These are phyloP conservation scores for Zeuzera pyrina DNA, from an alignment of 2,888 invertebrate species.

Conservation along the genomic window DNA sequence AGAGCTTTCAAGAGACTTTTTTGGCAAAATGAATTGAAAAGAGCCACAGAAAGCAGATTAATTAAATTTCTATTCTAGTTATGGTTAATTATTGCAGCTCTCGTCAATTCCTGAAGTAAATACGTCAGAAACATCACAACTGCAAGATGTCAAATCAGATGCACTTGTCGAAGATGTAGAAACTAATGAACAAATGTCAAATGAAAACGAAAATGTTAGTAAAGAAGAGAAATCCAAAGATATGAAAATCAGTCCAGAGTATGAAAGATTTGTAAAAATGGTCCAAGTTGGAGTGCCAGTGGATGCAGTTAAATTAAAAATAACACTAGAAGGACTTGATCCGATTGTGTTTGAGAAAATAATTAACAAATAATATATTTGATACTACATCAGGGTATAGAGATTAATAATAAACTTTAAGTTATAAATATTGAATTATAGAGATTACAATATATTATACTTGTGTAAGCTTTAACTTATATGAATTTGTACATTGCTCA, in stretches of 20 bases:
- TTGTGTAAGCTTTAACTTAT: background rate
- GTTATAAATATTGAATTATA: background rate
- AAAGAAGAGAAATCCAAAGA: background rate
- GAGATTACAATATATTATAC: background rate
- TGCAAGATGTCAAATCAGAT: background rate
- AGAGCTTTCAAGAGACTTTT: too few species aligned
- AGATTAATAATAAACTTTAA: background rate
- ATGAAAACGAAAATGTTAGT: background rate
- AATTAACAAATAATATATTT: conserved; percentile 26
- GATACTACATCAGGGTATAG: background rate
- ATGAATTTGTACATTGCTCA: background rate
- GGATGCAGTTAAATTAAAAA: conserved; percentile 86
- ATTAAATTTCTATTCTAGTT: too few species aligned
- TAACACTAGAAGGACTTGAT: conserved; percentile 87
- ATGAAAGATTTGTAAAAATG: conserved; percentile 90
- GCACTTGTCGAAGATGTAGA: background rate
- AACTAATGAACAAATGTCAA: background rate
- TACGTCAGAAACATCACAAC: conserved; percentile 9
- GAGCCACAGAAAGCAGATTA: too few species aligned
- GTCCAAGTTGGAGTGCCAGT: conserved; percentile 89
- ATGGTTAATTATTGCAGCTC: too few species aligned
- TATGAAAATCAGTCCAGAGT: conserved; percentile 75
- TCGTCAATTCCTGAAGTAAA: conserved; percentile 68
- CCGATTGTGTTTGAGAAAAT: conserved; percentile 76
- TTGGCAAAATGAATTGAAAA: too few species aligned